Conservation (phyloP, 2,113 vertebrate genomes). For the Bettongia penicillata region DNA sequence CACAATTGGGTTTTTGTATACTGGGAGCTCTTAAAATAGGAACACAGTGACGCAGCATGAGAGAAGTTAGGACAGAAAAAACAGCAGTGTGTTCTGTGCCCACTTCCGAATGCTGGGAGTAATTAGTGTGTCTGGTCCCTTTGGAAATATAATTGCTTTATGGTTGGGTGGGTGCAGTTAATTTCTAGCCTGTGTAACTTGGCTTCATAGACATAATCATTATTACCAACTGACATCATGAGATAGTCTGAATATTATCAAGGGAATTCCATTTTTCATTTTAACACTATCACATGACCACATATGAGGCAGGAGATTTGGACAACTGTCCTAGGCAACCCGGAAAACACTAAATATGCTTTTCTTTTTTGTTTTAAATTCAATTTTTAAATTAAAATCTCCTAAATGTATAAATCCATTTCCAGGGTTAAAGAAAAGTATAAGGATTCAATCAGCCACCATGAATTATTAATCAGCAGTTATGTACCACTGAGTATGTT, state of each 20-base stretch:
- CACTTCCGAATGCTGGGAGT: background rate
- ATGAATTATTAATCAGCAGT: background rate
- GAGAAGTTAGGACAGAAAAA: background rate
- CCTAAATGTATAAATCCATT: background rate
- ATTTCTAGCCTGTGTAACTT: conserved; percentile 34
- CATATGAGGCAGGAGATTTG: background rate
- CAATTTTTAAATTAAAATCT: background rate
- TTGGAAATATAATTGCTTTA: background rate
- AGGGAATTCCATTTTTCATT: conserved; percentile 25
- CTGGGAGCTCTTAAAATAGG: background rate
- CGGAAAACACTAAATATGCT: background rate
- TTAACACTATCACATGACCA: background rate
- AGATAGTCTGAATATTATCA: conserved; percentile 10
- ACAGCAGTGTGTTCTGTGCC: no score
- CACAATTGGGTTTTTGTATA: background rate
- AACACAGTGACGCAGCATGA: background rate
- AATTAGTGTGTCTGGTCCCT: background rate
- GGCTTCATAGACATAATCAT: conserved; percentile 17
- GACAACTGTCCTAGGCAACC: background rate
- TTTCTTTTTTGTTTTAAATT: background rate
- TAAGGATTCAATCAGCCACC: background rate
- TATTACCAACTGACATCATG: background rate
- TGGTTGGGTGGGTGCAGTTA: background rate
- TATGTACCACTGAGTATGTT: background rate
- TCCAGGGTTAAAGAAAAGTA: background rate